Conservation (phyloP, 2,113 vertebrate genomes). For the Lepisosteus oculatus region DNA sequence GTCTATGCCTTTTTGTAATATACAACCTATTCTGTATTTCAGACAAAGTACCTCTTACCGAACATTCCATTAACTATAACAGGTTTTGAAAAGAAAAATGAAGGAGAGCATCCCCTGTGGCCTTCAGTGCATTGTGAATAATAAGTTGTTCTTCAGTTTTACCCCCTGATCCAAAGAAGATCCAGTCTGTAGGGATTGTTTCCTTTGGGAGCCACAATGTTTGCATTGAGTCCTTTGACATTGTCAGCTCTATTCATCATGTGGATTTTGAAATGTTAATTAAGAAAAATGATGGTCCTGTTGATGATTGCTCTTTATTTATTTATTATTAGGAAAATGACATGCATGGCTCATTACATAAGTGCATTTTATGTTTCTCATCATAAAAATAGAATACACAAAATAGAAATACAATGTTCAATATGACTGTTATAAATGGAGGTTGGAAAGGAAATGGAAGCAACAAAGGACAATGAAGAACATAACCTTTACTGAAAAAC, state of each 20-base stretch:
- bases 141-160: slow-evolving; percentile 54
- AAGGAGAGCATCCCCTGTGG: slow-evolving; percentile 60
- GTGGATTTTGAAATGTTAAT: slow-evolving; percentile 28
- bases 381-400: too few species aligned
- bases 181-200: slow-evolving; percentile 45
- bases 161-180: slow-evolving; percentile 43
- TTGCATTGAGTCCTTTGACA: slow-evolving; percentile 36
- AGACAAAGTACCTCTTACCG: slow-evolving; percentile 21
- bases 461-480: too few species aligned
- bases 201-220: slow-evolving; percentile 30
- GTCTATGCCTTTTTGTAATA: slow-evolving; percentile 8
- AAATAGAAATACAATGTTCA: too few species aligned
- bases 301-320: neutral
- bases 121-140: slow-evolving; percentile 70
- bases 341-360: neutral
- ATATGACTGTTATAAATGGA: too few species aligned
- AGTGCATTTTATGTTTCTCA: neutral
- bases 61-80: slow-evolving; percentile 52
- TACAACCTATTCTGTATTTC: slow-evolving; percentile 17
- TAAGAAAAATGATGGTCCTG: slow-evolving; percentile 34
- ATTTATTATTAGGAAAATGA: neutral
- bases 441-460: too few species aligned
- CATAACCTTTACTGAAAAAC: too few species aligned
- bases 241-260: slow-evolving; percentile 49
- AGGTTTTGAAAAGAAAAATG: slow-evolving; percentile 72